These are phyloP conservation scores for Luscinia megarhynchos DNA, from an alignment of 2,797 vertebrate genomes.

Conservation along the genomic window DNA sequence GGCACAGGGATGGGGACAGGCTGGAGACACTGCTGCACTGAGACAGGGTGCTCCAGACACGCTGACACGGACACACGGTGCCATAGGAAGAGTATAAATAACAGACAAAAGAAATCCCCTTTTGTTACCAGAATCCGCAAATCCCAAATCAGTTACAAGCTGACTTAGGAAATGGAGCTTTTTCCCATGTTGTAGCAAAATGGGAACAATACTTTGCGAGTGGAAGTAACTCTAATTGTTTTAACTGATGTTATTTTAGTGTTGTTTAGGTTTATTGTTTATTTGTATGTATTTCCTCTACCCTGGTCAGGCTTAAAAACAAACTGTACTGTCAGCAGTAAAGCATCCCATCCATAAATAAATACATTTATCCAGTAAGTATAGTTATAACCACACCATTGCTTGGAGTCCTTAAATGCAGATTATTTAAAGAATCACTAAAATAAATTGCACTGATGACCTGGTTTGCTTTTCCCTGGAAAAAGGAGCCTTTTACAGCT, in stretches of 20 bases:
- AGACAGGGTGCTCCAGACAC: conserved; percentile 10
- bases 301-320: conserved; percentile 61
- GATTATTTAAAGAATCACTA: not conserved
- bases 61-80: not conserved
- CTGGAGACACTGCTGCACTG: not conserved
- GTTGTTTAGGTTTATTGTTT: conserved; percentile 80
- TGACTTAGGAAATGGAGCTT: conserved; percentile 73
- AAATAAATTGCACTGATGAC: not conserved
- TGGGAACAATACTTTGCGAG: conserved; percentile 74
- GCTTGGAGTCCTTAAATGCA: not conserved
- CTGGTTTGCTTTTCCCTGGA: not conserved
- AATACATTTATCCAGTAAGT: conserved; percentile 29
- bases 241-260: conserved; percentile 80
- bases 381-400: not conserved
- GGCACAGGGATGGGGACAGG: not conserved
- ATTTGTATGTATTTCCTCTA: conserved; percentile 81
- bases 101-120: conserved; percentile 64
- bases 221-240: conserved; percentile 79
- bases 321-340: conserved; percentile 19
- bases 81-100: conserved; percentile 72
- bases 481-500: not conserved
- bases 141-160: conserved; percentile 63
- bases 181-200: conserved; percentile 74
- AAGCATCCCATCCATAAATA: conserved; percentile 49
- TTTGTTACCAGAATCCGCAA: conserved; percentile 75